phyloP scores from a whole-genome alignment of 2,797 vertebrate genomes.

The Linurgus olivaceus region DNA sequence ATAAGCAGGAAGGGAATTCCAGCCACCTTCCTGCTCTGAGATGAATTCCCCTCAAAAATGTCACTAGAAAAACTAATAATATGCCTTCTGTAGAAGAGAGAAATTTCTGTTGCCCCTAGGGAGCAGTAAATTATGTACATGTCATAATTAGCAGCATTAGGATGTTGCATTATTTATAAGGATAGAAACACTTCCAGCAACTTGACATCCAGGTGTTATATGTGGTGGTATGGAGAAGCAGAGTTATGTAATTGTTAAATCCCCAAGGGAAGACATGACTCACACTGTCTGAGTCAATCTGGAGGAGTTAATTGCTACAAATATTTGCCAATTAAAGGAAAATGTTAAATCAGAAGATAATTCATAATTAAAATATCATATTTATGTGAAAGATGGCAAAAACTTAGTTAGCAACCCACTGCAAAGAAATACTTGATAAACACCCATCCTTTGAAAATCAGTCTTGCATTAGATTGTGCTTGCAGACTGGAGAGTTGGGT shows the following conservation, averaged over 20 bases:
- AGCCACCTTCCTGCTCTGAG: neutral
- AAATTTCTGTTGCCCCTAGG: neutral
- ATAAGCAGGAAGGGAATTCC: neutral
- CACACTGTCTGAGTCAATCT: neutral
- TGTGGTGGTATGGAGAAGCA: neutral
- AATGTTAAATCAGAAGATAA: neutral
- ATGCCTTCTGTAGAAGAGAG: neutral
- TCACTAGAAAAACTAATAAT: neutral
- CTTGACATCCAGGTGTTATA: neutral
- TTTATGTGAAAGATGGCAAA: neutral
- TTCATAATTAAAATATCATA: neutral
- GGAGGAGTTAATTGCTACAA: neutral
- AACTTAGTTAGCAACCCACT: neutral
- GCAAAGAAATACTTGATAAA: neutral
- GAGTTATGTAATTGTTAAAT: neutral
- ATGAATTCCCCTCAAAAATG: neutral
- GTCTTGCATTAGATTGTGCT: too few relatives aligned
- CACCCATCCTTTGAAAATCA: neutral
- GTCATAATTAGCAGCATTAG: neutral
- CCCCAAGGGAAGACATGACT: neutral
- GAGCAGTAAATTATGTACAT: neutral
- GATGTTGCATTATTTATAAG: constrained; percentile 21
- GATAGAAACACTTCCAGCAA: neutral
- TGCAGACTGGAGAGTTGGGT: neutral
- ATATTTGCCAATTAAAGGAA: neutral